These are phyloP conservation scores for Serinus canaria DNA, from an alignment of 2,113 vertebrate genomes.

Conservation along the genomic window DNA sequence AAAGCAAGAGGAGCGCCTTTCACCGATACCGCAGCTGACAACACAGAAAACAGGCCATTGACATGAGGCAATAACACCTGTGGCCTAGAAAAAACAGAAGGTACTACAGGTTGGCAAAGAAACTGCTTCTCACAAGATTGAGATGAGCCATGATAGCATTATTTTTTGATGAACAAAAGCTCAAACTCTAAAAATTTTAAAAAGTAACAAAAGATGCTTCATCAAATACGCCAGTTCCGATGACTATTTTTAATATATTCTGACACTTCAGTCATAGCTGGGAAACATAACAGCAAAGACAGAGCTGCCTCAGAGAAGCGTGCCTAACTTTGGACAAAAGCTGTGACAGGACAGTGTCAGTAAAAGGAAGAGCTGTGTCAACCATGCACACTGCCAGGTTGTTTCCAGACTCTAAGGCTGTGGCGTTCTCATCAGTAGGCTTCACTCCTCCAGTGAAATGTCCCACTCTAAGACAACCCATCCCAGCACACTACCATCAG, in stretches of 20 bases:
- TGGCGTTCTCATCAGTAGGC: no score
- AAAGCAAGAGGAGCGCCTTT: not conserved
- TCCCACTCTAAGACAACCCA: not conserved
- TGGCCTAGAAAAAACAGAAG: not conserved
- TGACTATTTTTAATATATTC: not conserved
- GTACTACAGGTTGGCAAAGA: not conserved
- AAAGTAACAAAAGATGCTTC: not conserved
- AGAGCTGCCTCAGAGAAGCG: not conserved
- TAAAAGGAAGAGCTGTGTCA: not conserved
- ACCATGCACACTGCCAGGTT: accelerated
- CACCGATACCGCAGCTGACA: not conserved
- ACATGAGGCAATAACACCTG: not conserved
- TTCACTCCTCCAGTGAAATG: not conserved
- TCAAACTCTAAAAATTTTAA: not conserved
- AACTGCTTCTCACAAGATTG: not conserved
- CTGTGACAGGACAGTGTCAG: not conserved
- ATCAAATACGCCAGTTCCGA: not conserved
- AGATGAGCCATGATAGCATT: not conserved
- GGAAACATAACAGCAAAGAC: not conserved
- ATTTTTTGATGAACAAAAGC: not conserved
- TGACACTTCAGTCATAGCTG: not conserved
- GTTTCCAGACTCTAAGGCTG: not conserved
- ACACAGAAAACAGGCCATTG: not conserved
- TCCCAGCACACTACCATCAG: not conserved
- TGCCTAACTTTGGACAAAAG: not conserved